Evolutionary conservation across 2,888 invertebrate species (phyloP).

Genomic region (Drosophila nr. fundita): DNA sequence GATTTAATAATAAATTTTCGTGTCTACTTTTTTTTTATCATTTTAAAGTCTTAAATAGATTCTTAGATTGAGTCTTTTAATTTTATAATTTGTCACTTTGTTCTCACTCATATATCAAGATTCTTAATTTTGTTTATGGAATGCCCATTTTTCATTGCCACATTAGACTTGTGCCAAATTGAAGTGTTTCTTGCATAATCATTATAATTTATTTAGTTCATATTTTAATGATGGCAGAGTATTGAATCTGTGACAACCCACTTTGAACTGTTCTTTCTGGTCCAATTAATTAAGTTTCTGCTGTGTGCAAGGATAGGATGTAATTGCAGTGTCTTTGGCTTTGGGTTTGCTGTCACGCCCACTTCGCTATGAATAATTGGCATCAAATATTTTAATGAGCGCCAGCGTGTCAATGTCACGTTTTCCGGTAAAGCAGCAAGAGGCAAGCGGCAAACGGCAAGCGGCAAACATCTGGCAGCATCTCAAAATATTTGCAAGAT

Average conservation of each 20-base stretch:
- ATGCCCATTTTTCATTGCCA: not conserved
- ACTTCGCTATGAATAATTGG: slow-evolving; percentile 50
- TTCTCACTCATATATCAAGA: not conserved
- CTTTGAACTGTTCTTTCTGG: not conserved
- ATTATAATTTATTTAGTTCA: not conserved
- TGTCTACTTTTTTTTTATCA: not conserved
- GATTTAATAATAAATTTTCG: too few relatives aligned
- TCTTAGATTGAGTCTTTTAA: not conserved
- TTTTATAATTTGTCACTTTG: not conserved
- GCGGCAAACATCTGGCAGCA: slow-evolving; percentile 8
- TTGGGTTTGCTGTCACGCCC: slow-evolving; percentile 19
- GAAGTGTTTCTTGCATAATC: not conserved
- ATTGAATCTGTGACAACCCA: not conserved
- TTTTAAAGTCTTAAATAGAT: not conserved
- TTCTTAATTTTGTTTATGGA: not conserved
- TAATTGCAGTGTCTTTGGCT: slow-evolving; percentile 20
- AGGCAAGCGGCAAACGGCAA: not conserved
- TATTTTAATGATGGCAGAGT: not conserved
- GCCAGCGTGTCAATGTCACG: slow-evolving; percentile 59
- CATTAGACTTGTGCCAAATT: not conserved
- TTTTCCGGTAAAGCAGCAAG: slow-evolving; percentile 41
- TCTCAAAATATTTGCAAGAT: slow-evolving; percentile 67
- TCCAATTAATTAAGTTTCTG: slow-evolving; percentile 57
- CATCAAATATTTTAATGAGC: slow-evolving; percentile 76
- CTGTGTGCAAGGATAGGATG: slow-evolving; percentile 42